These are phyloP conservation scores for Sturnus vulgaris DNA, from an alignment of 2,113 vertebrate genomes.

Conservation along the genomic window DNA sequence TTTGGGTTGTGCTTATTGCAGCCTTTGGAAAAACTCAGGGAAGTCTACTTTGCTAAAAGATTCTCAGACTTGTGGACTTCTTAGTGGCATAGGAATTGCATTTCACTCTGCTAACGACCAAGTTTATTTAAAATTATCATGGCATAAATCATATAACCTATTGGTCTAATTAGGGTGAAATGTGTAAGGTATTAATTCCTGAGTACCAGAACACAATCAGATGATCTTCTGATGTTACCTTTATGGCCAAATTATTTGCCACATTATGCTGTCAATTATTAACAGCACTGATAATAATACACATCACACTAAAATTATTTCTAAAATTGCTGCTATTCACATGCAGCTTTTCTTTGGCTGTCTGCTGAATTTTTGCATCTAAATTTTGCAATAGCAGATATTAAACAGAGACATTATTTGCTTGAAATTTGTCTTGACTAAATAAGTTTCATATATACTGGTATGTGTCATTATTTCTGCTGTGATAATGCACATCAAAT, in stretches of 20 bases:
- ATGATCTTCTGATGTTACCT: not conserved
- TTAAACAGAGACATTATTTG: not conserved
- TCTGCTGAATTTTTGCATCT: not conserved
- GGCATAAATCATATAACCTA: not conserved
- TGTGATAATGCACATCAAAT: not conserved
- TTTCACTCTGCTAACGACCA: not conserved
- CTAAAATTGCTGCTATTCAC: not conserved
- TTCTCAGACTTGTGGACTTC: not conserved
- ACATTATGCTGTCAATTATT: not conserved
- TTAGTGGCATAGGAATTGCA: not conserved
- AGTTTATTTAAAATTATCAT: not conserved
- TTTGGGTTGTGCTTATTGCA: not conserved
- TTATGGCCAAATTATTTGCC: not conserved
- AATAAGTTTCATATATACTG: not conserved
- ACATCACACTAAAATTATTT: not conserved
- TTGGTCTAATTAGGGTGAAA: not conserved
- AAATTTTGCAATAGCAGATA: not conserved
- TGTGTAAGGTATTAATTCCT: not conserved
- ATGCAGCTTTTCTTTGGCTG: not conserved
- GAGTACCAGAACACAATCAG: not conserved
- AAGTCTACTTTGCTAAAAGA: not conserved
- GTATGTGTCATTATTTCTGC: not conserved
- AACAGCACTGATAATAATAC: not conserved
- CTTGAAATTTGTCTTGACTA: not conserved
- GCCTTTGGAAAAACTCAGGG: not conserved